A percentile compares a stretch with the other conserved stretches of the same genome.
phyloP scores from a whole-genome alignment of 2,888 invertebrate genomes.

The Dolichomitus sp. region DNA sequence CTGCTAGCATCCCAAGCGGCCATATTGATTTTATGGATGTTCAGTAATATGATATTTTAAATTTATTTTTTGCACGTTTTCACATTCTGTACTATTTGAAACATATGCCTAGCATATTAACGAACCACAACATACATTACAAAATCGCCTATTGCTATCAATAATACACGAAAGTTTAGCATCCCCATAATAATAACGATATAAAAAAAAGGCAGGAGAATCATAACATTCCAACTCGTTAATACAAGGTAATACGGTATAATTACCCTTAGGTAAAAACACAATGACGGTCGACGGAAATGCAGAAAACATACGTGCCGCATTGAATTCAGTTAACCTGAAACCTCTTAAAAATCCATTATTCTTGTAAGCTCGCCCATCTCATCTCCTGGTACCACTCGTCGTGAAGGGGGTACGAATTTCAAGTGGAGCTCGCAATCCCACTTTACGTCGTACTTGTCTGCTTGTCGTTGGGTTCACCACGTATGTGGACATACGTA shows the following conservation, averaged over 20 bases:
- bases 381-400: not conserved
- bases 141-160: too few species aligned
- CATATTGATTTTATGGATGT: too few species aligned
- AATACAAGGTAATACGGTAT: too few species aligned
- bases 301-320: not conserved
- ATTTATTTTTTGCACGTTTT: too few species aligned
- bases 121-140: too few species aligned
- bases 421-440: conserved; percentile 2
- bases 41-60: too few species aligned
- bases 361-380: conserved; percentile 2
- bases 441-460: conserved; percentile 20
- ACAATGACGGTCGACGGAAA: not conserved
- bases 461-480: conserved; percentile 26
- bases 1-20: too few species aligned
- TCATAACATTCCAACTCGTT: not conserved
- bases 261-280: too few species aligned
- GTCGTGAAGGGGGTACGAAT: not conserved
- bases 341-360: conserved; percentile 2
- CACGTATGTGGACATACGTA: conserved; percentile 4
- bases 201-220: not conserved
- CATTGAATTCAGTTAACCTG: conserved; percentile 7
- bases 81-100: too few species aligned
- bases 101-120: too few species aligned
- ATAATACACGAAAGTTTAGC: not conserved
- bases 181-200: too few species aligned